Evolutionary conservation across 2,888 invertebrate species (phyloP), one percentile per base, ranked within the genome.

Genomic region (Epsilonema sp.): DNA sequence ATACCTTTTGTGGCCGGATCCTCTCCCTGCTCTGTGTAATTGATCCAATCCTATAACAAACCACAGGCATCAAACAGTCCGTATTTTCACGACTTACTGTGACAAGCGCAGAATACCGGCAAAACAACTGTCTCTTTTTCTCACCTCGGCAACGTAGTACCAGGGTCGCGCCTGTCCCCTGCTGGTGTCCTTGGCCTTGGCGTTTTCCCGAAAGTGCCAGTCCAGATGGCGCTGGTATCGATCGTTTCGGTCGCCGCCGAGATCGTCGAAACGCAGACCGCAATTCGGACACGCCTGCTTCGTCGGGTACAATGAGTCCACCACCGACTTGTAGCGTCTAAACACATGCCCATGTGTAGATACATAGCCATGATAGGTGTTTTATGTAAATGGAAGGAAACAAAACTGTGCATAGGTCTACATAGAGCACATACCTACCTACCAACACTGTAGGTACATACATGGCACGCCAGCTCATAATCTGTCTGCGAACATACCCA

Each of bases 201-300:
- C 72, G 71, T 94, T 94, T 67, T 86, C 84, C 1, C 87, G 72
- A 71, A 94, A 94, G 71, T 97, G 97, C 92, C 94, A 94, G 71
- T 97, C 94, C 50, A 94, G 75, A 70, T 99, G 97, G 65, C 85
- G 83, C 58, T 68, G 61, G 69, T 92, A 97, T 52, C 81, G 77
- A 55, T 80, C 80, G 8, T 82, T 41, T 52, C 81, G 77, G 55
- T 80, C 80, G 8, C 82, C 41, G 37, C 44, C 43, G 25, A 45
- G 26, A 23, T 51, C 42, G 16, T 83, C 80, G 69, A 94, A 92
- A 41, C 92, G 76, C 51, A 85, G 78, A 26, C 94, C 94, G 70
- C 97, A 97, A 45, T 86, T 84, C 53, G 84, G 81, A 70, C 97
- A 99, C 64, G 90, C 92, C 16, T 82, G 38, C n/a, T 83, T 42